Conservation (phyloP, 2,797 vertebrate genomes). For the Rhinatrema bivittatum region DNA sequence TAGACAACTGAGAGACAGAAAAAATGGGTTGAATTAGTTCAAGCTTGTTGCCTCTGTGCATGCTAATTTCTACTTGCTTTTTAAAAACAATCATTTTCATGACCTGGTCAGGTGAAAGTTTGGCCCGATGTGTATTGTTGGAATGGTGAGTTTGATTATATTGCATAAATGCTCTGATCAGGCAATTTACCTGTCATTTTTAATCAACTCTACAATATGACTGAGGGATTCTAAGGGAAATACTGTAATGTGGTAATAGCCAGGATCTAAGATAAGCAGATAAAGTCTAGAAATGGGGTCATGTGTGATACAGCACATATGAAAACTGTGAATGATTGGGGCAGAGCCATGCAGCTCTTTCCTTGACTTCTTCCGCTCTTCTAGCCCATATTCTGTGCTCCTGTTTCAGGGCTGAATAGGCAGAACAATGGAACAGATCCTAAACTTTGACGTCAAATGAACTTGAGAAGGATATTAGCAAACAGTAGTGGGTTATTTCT, state of each 20-base stretch:
- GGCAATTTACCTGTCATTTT: conserved; percentile 53
- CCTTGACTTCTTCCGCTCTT: background rate
- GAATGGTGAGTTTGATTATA: conserved; percentile 38
- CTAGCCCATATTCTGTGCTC: background rate
- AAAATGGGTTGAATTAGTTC: no score
- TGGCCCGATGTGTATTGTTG: conserved; percentile 32
- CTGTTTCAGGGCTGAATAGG: no score
- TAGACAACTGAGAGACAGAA: no score
- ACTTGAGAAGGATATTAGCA: no score
- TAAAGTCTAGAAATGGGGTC: conserved; percentile 11
- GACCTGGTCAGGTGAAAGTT: conserved; percentile 22
- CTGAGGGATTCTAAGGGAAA: conserved; percentile 52
- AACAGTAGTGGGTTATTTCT: no score
- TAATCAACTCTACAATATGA: conserved; percentile 36
- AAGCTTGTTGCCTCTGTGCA: conserved; percentile 28
- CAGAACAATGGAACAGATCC: no score
- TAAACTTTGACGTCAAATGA: no score
- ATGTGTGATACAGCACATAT: conserved; percentile 9
- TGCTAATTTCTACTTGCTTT: conserved; percentile 26
- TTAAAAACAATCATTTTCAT: conserved; percentile 36
- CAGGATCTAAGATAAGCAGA: conserved; percentile 1
- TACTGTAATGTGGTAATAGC: conserved; percentile 27
- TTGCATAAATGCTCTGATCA: conserved; percentile 48
- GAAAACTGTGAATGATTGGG: background rate
- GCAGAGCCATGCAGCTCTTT: background rate